A percentile compares a stretch with the other conserved stretches of the same genome.
Conservation (phyloP, 1,140 invertebrate species). For the Solenopsis invicta region DNA sequence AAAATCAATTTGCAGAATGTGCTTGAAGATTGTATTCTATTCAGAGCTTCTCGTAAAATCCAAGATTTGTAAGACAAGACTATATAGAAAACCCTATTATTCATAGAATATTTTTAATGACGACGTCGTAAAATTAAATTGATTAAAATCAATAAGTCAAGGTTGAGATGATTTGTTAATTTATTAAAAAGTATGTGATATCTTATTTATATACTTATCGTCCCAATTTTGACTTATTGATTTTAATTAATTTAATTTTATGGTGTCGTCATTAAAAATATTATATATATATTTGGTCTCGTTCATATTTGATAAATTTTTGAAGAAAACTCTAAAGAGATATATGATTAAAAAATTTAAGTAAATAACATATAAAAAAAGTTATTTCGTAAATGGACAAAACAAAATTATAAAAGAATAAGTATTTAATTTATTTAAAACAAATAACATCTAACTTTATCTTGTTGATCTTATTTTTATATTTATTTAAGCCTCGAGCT, state of each 20-base stretch:
- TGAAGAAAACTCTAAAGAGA: no score
- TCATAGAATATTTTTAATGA: not conserved
- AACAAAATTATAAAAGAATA: no score
- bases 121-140: not conserved
- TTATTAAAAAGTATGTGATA: not conserved
- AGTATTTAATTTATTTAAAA: no score
- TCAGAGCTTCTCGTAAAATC: not conserved
- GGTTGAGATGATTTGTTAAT: not conserved
- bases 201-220: not conserved
- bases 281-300: not conserved
- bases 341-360: no score
- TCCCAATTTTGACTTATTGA: not conserved
- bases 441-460: no score
- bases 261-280: not conserved
- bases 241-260: constrained; percentile 12
- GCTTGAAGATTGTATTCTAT: constrained; percentile 8
- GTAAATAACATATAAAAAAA: no score
- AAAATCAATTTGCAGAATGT: not conserved
- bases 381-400: no score
- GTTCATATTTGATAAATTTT: not conserved
- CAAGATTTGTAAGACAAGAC: not conserved
- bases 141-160: not conserved
- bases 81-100: not conserved
- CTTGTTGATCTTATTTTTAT: no score
- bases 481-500: no score